A percentile compares a stretch with the other conserved stretches of the same genome.
Evolutionary conservation across 2,113 vertebrate genomes (phyloP).

Genomic region (Dipodomys merriami): DNA sequence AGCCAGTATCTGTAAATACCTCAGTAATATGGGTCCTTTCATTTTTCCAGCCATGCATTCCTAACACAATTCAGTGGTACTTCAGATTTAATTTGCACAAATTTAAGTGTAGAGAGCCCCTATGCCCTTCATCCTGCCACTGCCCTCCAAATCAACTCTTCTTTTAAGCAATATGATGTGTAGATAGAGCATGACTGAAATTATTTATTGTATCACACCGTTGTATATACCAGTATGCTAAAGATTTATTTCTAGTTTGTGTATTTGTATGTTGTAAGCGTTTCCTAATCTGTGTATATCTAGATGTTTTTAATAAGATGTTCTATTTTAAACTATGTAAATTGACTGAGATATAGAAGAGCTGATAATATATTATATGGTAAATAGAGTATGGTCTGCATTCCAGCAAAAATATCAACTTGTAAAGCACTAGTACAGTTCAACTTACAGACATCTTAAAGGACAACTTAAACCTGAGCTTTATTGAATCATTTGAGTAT

Average conservation of each 20-base stretch:
- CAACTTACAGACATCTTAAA: constrained; percentile 92
- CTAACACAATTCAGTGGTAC: constrained; percentile 87
- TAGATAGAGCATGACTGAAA: constrained; percentile 99
- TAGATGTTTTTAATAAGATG: constrained; percentile 99
- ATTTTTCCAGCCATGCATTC: constrained; percentile 89
- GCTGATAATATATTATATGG: constrained; percentile 98
- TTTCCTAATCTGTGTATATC: constrained; percentile 99
- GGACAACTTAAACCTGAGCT: constrained; percentile 93
- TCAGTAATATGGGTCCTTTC: constrained; percentile 97
- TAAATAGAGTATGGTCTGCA: constrained; percentile 96
- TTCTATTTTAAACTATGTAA: constrained; percentile 99
- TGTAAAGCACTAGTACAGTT: constrained; percentile 92
- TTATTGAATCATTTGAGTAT: constrained; percentile 87
- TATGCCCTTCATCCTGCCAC: constrained; percentile 84
- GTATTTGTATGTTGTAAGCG: constrained; percentile 99
- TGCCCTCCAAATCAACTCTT: constrained; percentile 92
- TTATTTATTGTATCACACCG: constrained; percentile 96
- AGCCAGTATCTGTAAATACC: constrained; percentile 99
- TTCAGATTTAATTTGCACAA: constrained; percentile 89
- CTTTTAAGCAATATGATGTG: constrained; percentile 99
- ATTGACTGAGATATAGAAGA: constrained; percentile 99
- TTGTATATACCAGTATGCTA: constrained; percentile 99
- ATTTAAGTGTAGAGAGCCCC: constrained; percentile 88
- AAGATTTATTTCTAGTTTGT: constrained; percentile 99
- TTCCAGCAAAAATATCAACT: constrained; percentile 94